These are phyloP conservation scores for Leucoptera coffeella DNA, from an alignment of 2,888 invertebrate genomes.

Conservation along the genomic window DNA sequence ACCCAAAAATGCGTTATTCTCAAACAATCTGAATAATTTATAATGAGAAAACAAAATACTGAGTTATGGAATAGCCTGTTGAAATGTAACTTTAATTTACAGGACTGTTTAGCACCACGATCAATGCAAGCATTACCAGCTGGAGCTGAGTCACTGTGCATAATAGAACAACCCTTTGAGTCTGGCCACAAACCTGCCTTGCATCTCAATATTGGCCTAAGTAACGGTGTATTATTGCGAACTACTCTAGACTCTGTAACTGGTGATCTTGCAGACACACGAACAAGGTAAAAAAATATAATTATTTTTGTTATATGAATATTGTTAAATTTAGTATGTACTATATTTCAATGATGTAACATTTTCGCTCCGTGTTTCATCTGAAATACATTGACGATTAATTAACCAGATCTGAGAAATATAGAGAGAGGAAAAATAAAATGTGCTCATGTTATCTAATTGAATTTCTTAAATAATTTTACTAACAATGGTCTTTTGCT, in stretches of 20 bases:
- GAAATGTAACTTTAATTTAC: conserved; percentile 7
- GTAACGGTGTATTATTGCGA: conserved; percentile 90
- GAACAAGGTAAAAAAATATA: conserved; percentile 61
- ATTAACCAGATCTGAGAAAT: conserved; percentile 47
- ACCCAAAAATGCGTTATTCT: conserved; percentile 49
- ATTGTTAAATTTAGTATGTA: conserved; percentile 1
- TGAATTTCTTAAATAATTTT: too few relatives aligned
- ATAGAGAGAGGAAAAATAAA: too few relatives aligned
- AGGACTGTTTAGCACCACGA: conserved; percentile 90
- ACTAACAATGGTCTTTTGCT: too few relatives aligned
- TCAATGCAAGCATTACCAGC: conserved; percentile 97
- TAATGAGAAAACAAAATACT: not conserved
- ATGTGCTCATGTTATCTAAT: too few relatives aligned
- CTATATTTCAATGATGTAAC: conserved; percentile 25
- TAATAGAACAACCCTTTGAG: conserved; percentile 76
- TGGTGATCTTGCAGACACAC: conserved; percentile 93
- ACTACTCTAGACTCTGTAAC: conserved; percentile 93
- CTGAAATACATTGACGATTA: conserved; percentile 53
- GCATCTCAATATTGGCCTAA: conserved; percentile 94
- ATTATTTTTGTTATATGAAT: not conserved
- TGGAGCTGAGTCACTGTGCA: conserved; percentile 92
- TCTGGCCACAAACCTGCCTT: conserved; percentile 67
- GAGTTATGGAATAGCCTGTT: not conserved
- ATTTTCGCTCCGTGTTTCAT: conserved; percentile 55
- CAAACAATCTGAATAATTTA: conserved; percentile 17